phyloP scores from a whole-genome alignment of 2,113 vertebrate genomes.

The Hassar affinis region DNA sequence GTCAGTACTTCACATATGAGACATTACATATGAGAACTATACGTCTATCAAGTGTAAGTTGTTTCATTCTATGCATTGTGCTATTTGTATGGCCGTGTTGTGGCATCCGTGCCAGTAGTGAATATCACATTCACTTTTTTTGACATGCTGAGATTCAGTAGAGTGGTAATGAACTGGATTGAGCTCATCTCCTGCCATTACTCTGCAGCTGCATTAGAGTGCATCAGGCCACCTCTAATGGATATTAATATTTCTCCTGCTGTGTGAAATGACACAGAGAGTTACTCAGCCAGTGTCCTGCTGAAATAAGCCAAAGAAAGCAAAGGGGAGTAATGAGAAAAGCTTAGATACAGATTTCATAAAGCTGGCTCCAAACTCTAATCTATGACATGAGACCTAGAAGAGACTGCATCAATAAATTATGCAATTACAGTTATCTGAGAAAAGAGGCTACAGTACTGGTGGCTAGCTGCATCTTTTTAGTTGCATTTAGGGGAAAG shows the following conservation, averaged over 20 bases:
- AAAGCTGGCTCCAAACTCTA: not conserved
- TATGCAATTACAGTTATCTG: constrained; percentile 37
- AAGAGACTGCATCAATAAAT: constrained; percentile 30
- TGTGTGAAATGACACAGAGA: constrained; percentile 37
- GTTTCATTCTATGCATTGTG: not conserved
- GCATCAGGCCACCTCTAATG: constrained; percentile 51
- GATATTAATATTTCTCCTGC: constrained; percentile 54
- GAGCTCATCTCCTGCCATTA: constrained; percentile 33
- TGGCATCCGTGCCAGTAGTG: not conserved
- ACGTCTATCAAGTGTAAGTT: not conserved
- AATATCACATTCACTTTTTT: constrained; percentile 8
- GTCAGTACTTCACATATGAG: no score
- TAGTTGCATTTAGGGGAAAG: constrained; percentile 9
- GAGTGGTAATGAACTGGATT: constrained; percentile 23
- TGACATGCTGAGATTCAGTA: constrained; percentile 14
- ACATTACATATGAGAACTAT: not conserved
- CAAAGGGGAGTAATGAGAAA: constrained; percentile 3
- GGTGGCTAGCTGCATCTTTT: constrained; percentile 2
- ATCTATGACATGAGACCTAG: constrained; percentile 25
- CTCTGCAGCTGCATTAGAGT: constrained; percentile 32
- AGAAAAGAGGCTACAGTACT: constrained; percentile 5
- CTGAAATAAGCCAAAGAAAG: constrained; percentile 39
- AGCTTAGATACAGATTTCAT: constrained; percentile 12
- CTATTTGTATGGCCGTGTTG: not conserved
- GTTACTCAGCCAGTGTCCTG: constrained; percentile 40